These are phyloP conservation scores for Pteromalus puparum DNA, from an alignment of 1,140 invertebrate species.

Conservation along the genomic window DNA sequence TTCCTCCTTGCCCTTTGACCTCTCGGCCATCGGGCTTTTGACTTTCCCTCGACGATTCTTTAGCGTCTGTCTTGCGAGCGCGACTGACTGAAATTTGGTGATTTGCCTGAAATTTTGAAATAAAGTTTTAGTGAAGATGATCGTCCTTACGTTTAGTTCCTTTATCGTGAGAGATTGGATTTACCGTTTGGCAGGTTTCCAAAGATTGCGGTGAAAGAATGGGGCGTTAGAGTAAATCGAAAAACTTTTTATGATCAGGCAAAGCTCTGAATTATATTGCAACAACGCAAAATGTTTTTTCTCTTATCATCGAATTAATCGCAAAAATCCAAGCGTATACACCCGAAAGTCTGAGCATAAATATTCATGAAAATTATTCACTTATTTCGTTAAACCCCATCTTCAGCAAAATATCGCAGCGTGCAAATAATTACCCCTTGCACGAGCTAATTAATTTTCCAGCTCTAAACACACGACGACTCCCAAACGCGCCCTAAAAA, in stretches of 20 bases:
- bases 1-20: not conserved
- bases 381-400: not conserved
- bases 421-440: too few species aligned
- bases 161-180: too few species aligned
- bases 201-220: too few species aligned
- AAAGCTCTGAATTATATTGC: too few species aligned
- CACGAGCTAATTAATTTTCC: not conserved
- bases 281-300: too few species aligned
- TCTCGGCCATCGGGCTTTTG: not conserved
- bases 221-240: too few species aligned
- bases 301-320: too few species aligned
- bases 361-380: slow-evolving; percentile 10
- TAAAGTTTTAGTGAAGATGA: too few species aligned
- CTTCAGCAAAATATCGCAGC: not conserved
- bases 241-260: too few species aligned
- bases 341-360: not conserved
- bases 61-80: not conserved
- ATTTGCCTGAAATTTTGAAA: not conserved
- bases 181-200: too few species aligned
- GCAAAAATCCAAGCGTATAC: too few species aligned
- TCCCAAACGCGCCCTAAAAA: not conserved
- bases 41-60: not conserved
- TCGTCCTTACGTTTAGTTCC: too few species aligned
- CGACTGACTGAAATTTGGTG: not conserved
- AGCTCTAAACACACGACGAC: not conserved